Evolutionary conservation across 2,888 invertebrate species (phyloP), one percentile per base, ranked within the genome.

Genomic region (Odontocerum albicorne): DNA sequence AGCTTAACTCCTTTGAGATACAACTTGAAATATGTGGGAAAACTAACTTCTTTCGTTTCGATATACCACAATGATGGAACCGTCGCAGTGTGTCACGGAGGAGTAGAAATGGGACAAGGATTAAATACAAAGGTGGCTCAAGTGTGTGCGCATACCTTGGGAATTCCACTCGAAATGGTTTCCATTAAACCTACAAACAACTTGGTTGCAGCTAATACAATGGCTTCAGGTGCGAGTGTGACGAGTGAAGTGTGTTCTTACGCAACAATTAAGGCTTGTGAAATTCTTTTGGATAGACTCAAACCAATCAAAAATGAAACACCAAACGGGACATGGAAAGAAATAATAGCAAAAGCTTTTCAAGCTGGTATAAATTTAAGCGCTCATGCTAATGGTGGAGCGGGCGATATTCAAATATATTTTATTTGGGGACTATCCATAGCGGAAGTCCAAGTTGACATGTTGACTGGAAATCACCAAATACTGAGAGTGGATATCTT

Each of bases 21-120:
- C 67, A 80, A 81, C 0, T 70, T 86, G 16, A 65, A 63, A 2
- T 75, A 79, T 52, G 72, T 66, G 2, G 81, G 82, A 19, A 79
- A 77, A 45, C 85, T 71, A 57, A 72, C 82, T 31, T 80, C 82
- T 0, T 74, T 80, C 7, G 78, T 89, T 22, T 79, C 85, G 0
- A 79, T 90, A 47, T 88, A 83, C 66, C 84, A 84, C 43, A 75
- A 75, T 0, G 86, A 88, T 67, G 87, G 85, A 0, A 81, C 83
- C 0, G 83, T 91, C 0, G 72, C 83, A 1, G 74, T 90, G 44
- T 72, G 82, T 1, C 88, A 88, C 62, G 86, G 83, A 1, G 87
- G 87, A 1, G 76, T 86, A 17, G 87, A 87, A 70, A 83, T 85
- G 74, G 91, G 91, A 0, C 91, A 92, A 70, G 91, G 90, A 0